These are phyloP conservation scores for Rhingia rostrata DNA, from an alignment of 2,888 invertebrate species.

Conservation along the genomic window DNA sequence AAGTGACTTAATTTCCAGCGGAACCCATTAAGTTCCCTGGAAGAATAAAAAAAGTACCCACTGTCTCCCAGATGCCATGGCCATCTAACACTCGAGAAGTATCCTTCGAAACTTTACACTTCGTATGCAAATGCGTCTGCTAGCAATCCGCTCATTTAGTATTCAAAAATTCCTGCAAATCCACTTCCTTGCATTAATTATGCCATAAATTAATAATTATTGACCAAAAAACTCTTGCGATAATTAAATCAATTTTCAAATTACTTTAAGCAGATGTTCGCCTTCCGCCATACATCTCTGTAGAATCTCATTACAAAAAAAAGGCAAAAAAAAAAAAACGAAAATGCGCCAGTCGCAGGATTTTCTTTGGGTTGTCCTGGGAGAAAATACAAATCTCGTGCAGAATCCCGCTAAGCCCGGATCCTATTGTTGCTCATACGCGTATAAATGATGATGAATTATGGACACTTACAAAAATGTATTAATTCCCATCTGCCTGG, in stretches of 20 bases:
- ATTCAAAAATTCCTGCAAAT: slow-evolving; percentile 47
- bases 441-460: slow-evolving; percentile 59
- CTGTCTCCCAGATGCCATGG: slow-evolving; percentile 21
- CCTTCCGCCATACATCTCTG: neutral
- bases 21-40: neutral
- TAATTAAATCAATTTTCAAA: slow-evolving; percentile 71
- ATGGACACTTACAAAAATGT: slow-evolving; percentile 62
- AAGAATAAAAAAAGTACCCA: neutral
- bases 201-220: slow-evolving; percentile 73
- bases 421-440: slow-evolving; percentile 53
- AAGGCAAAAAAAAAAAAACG: neutral
- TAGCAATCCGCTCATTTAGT: slow-evolving; percentile 51
- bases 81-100: neutral
- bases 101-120: slow-evolving; percentile 39
- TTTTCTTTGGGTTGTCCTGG: neutral
- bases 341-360: neutral
- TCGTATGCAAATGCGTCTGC: slow-evolving; percentile 57
- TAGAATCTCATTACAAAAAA: slow-evolving; percentile 13
- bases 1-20: neutral
- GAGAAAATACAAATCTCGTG: slow-evolving; percentile 29
- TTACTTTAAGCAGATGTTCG: slow-evolving; percentile 56
- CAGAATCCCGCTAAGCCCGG: slow-evolving; percentile 39
- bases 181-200: slow-evolving; percentile 50
- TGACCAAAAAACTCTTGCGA: slow-evolving; percentile 64
- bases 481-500: slow-evolving; percentile 58